Base-by-base conservation (phyloP, 2,888 invertebrate genomes). In the Gymnosoma rotundatum region DNA sequence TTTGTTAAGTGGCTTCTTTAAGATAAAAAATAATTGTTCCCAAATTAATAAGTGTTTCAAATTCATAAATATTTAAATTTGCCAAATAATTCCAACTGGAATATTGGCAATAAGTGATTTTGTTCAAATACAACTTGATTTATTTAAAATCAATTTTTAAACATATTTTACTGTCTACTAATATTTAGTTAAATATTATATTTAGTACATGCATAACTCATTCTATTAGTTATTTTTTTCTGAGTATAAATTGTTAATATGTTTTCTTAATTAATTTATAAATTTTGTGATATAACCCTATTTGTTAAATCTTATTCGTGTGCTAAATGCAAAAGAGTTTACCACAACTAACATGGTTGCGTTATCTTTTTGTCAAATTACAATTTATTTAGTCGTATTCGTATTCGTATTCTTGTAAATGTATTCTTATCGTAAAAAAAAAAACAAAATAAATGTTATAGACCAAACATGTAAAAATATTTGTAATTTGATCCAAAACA, bases 351-450 rank as follows among this genome's bases (percentile, higher is more conserved):
- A 70, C n/a, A 18, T 56, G 18, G 3, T 9, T 78, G 54, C 63
- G 56, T 64, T 6, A 64, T 56, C 10, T 66, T 32, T 61, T 52
- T 20, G 18, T 7, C 8, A 18, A 16, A 72, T 36, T 48, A 18
- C 5, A 61, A 48, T 61, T 18, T 36, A 12, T 58, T 36, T 69
- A 61, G 21, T 52, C 25, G 54, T 63, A 58, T 69, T 69, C 25
- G 54, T 63, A 58, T 69, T 69, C 25, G 25, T 69, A 48, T 67
- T 36, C 48, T 75, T 64, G 48, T 78, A 74, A 78, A 56, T 78
- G 67, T 83, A 74, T 83, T 83, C 54, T 83, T 75, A 79, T 64
- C 83, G 66, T 73, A 66, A 16, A 52, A 50, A 18, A 9, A 42
- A 9, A 38, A 48, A 36, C 38, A 61, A 60, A 73, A 21, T 45